Evolutionary conservation across 1,140 invertebrate genomes (phyloP), one percentile per base, ranked within the genome.

Genomic region (Pemphigus obesinymphae): DNA sequence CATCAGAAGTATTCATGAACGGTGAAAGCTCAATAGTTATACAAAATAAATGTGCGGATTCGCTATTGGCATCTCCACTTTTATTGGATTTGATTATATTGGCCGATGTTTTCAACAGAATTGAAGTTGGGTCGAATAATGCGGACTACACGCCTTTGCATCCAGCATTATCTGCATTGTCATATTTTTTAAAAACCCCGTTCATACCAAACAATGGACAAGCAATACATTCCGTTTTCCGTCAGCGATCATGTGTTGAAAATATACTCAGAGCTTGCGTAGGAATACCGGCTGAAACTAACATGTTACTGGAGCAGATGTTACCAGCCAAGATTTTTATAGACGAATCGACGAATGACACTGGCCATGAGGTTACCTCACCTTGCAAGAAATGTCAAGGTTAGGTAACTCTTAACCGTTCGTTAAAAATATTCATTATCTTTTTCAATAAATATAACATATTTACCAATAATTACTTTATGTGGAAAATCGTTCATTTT

Each of bases 21-120:
- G 97, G 97, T 43, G 90, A 92, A 82, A 98, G 97, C 87, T 99
- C 97, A 0, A 90, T 99, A 23, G 95, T 94, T 0, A 92, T 98
- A 20, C 96, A 99, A 87, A 99, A 99, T 88, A 98, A 96, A 0
- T 99, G 97, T 86, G 97, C 99, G 88, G 97, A 99, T 88, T 99
- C 97, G 0, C 89, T 99, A 7, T 88, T 99, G 55, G 97, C 97
- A 1, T 91, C 92, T 53, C 97, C 97, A 0, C 91, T 99, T 8
- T 98, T 99, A 66, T 88, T 99, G 17, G 97, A 99, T 88, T 89
- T 99, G 53, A 91, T 96, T 17, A 89, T 99, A 82, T 86, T 99
- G 26, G 92, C 95, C 0, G 97, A 99, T 87, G 88, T 99, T 0
- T 96, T 94, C 86, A 90, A 92, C 17, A 88, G 97, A 70, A 93